Evolutionary conservation across 53 echinoderm and acorn worm genomes (phyloP).

Genomic region (Glandiceps talaboti): DNA sequence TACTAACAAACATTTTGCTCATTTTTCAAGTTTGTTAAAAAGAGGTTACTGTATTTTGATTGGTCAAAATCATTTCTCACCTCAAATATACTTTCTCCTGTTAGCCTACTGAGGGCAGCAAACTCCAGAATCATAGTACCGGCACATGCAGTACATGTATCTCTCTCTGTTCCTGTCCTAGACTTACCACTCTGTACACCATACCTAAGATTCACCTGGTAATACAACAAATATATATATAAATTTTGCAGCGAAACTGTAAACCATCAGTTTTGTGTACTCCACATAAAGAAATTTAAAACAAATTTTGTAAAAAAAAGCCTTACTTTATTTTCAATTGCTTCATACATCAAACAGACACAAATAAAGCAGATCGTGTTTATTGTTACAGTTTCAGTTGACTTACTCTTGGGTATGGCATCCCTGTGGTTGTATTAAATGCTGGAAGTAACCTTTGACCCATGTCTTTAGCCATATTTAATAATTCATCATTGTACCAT

Average conservation of each 20-base stretch:
- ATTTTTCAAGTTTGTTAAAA: no score
- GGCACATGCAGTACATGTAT: constrained; percentile 96
- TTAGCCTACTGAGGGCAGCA: constrained; percentile 88
- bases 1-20: background rate
- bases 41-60: no score
- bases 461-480: constrained; percentile 73
- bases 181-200: constrained; percentile 65
- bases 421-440: constrained; percentile 91
- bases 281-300: no score
- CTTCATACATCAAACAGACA: no score
- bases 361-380: no score
- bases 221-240: background rate
- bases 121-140: constrained; percentile 95
- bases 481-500: constrained; percentile 80
- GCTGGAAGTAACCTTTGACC: constrained; percentile 81
- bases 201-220: constrained; percentile 73
- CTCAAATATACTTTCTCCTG: constrained; percentile 95
- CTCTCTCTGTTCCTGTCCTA: constrained; percentile 45
- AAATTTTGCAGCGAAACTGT: no score
- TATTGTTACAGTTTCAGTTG: no score
- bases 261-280: no score
- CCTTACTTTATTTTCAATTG: no score
- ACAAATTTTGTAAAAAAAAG: no score
- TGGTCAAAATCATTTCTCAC: constrained; percentile 39
- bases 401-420: constrained; percentile 92